Evolutionary conservation across 2,113 vertebrate species (phyloP).

Genomic region (Bubo scandiacus): DNA sequence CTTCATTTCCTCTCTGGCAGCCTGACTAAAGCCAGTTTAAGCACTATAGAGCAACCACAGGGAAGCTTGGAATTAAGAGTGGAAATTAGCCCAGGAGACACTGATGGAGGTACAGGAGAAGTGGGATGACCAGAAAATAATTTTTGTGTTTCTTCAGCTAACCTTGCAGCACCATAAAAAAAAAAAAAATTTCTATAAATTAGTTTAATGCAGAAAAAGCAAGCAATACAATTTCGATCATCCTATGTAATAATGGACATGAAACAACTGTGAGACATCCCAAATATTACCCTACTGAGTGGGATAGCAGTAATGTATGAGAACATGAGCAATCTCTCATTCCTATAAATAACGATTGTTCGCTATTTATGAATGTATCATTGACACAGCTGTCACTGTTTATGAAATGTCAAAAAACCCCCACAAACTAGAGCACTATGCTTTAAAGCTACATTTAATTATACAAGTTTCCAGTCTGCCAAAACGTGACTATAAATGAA

Average conservation of each 20-base stretch:
- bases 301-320: not conserved
- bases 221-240: not conserved
- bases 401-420: not conserved
- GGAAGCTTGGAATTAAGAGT: not conserved
- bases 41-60: not conserved
- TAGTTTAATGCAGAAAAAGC: not conserved
- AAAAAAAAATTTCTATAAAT: not conserved
- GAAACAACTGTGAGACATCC: not conserved
- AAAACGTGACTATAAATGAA: not conserved
- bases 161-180: not conserved
- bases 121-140: accelerated
- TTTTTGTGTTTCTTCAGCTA: not conserved
- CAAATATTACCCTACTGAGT: not conserved
- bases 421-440: not conserved
- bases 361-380: not conserved
- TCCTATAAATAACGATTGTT: not conserved
- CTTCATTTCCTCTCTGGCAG: not conserved
- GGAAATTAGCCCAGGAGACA: not conserved
- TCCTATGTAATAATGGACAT: accelerated
- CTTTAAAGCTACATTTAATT: not conserved
- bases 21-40: not conserved
- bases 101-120: not conserved
- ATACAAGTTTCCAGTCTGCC: not conserved
- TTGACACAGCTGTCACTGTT: not conserved
- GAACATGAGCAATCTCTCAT: not conserved